A percentile compares a stretch with the other conserved stretches of the same genome.
Evolutionary conservation across 1,140 invertebrate genomes (phyloP).

Genomic region (Conus ventricosus): DNA sequence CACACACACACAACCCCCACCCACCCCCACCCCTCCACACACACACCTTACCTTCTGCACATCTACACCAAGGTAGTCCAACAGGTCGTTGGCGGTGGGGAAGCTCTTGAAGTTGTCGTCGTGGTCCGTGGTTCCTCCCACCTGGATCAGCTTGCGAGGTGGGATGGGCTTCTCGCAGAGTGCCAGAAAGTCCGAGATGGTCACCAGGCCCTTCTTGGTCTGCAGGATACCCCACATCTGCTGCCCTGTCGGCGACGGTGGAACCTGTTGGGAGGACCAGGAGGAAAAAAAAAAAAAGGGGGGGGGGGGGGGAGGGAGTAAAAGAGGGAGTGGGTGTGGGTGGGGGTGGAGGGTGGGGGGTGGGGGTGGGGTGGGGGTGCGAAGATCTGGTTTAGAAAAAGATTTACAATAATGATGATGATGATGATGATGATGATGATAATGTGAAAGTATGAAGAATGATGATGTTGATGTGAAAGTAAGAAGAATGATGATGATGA

Average conservation of each 20-base stretch:
- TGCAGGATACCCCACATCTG: slow-evolving; percentile 67
- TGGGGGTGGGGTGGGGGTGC: too few relatives aligned
- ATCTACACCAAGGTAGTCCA: slow-evolving; percentile 69
- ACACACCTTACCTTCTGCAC: slow-evolving; percentile 65
- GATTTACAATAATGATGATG: too few relatives aligned
- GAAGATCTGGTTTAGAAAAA: too few relatives aligned
- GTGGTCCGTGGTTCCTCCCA: slow-evolving; percentile 57
- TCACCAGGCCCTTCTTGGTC: slow-evolving; percentile 66
- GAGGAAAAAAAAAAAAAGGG: too few relatives aligned
- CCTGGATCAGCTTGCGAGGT: slow-evolving; percentile 61
- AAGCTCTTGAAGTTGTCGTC: slow-evolving; percentile 68
- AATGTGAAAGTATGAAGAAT: too few relatives aligned
- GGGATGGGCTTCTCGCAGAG: slow-evolving; percentile 62
- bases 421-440: too few relatives aligned
- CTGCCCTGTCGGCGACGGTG: slow-evolving; percentile 56
- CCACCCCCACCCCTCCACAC: neutral
- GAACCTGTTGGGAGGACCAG: slow-evolving; percentile 35
- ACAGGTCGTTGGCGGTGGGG: slow-evolving; percentile 60
- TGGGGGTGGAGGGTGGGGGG: neutral
- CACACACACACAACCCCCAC: neutral
- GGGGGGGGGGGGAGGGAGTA: neutral
- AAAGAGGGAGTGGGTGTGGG: neutral
- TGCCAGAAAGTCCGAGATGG: slow-evolving; percentile 65
- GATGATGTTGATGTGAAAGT: too few relatives aligned
- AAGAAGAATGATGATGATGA: too few relatives aligned